These are phyloP conservation scores for Rhabditoides inermis DNA, from an alignment of 2,888 invertebrate species.

Conservation along the genomic window DNA sequence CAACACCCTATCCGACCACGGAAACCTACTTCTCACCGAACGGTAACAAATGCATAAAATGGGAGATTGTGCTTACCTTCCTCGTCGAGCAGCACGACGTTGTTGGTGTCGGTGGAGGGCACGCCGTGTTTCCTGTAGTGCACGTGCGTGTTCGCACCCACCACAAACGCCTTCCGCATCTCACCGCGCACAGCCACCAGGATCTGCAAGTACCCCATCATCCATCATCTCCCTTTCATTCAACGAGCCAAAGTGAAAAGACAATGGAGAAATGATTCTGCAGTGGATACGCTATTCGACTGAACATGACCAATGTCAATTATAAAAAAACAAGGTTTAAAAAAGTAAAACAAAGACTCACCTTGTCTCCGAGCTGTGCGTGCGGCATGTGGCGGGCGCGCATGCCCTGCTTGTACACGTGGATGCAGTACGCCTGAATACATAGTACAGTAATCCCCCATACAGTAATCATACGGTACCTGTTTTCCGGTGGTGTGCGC, in stretches of 20 bases:
- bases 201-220: slow-evolving; percentile 35
- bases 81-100: slow-evolving; percentile 72
- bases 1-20: not conserved
- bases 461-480: not conserved
- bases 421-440: slow-evolving; percentile 81
- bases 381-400: slow-evolving; percentile 48
- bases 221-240: too few relatives aligned
- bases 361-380: slow-evolving; percentile 49
- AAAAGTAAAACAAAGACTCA: slow-evolving; percentile 4
- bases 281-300: not conserved
- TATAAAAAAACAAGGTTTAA: not conserved
- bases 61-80: slow-evolving; percentile 17
- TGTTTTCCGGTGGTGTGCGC: slow-evolving; percentile 83
- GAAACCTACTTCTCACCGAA: not conserved
- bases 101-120: slow-evolving; percentile 56
- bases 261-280: too few relatives aligned
- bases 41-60: too few relatives aligned
- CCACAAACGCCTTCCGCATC: slow-evolving; percentile 48
- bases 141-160: slow-evolving; percentile 47
- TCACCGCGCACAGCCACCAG: slow-evolving; percentile 50
- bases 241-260: too few relatives aligned
- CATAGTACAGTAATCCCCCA: too few relatives aligned
- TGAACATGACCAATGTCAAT: not conserved
- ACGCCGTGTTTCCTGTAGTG: slow-evolving; percentile 44
- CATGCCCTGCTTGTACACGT: slow-evolving; percentile 73